These are phyloP conservation scores for Craniophora ligustri DNA, from an alignment of 2,888 invertebrate species.

Conservation along the genomic window DNA sequence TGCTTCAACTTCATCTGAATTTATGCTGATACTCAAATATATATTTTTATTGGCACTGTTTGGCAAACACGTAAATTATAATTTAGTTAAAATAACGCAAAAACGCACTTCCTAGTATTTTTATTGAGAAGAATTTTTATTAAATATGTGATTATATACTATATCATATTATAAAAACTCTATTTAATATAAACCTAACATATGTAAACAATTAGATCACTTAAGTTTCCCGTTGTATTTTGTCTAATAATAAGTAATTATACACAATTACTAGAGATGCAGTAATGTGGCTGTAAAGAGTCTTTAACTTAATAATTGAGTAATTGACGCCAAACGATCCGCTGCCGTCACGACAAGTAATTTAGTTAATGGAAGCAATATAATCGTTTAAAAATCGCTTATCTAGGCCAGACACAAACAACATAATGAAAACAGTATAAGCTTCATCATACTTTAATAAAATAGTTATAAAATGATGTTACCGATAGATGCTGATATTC, in stretches of 20 bases:
- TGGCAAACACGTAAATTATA: too few species aligned
- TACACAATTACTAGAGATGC: background rate
- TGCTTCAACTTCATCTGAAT: slow-evolving; percentile 3
- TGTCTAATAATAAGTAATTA: slow-evolving; percentile 24
- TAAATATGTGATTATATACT: too few species aligned
- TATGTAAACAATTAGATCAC: too few species aligned
- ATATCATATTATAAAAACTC: too few species aligned
- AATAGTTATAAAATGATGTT: background rate
- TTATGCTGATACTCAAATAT: background rate
- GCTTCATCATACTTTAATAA: slow-evolving; percentile 4
- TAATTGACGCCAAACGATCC: slow-evolving; percentile 28
- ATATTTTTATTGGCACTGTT: background rate
- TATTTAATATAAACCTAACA: too few species aligned
- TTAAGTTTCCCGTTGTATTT: too few species aligned
- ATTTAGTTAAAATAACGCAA: too few species aligned
- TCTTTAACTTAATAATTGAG: slow-evolving; percentile 42
- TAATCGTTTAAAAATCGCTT: slow-evolving; percentile 45
- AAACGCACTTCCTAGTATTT: too few species aligned
- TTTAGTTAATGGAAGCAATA: slow-evolving; percentile 41
- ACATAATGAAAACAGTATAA: slow-evolving; percentile 11
- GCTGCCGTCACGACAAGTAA: slow-evolving; percentile 23
- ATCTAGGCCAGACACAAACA: slow-evolving; percentile 4
- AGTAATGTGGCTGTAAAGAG: slow-evolving; percentile 32
- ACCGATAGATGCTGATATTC: too few species aligned
- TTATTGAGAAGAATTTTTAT: too few species aligned